Base-by-base conservation (phyloP, 2,113 vertebrate genomes). In the Emydocephalus ijimae region DNA sequence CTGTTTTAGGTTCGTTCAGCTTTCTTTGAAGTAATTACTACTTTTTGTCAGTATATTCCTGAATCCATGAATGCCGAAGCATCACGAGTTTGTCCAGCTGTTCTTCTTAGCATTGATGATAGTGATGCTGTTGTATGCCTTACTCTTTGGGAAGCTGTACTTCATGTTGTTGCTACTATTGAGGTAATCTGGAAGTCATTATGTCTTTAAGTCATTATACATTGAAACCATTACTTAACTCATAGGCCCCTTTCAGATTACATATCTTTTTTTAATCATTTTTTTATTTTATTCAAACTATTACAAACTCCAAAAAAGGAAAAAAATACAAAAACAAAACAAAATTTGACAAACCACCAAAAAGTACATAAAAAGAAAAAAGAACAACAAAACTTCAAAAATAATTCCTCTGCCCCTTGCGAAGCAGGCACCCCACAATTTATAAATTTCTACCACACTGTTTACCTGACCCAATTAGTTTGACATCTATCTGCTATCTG, bases 61-160 rank as follows among this genome's bases (percentile, higher is more conserved):
- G 97, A 97, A 10, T 92, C 99, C 56, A 95, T 98, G 92, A 98
- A 98, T 94, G 92, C 96, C 26, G 98, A 99, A 97, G 98, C 98
- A 1, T 94, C 97, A 5, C 98, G 97, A 91, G 96, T 98, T 93
- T 99, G 98, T 95, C 98, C 98, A 0, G 96, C 98, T 34, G 98
- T 99, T 91, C 98, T 99, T 50, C 98, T 99, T 52, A 98, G 97
- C 93, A 98, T 99, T 6, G 99, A 99, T 0, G 99, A 99, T 96
- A 98, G 98, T 0, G 99, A 99, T 95, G 99, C 99, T 3, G 61
- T 98, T 12, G 99, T 99, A 87, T 98, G 99, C 94, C 98, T 98
- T 0, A 96, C 98, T 29, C 98, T 99, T 91, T 99, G 99, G 99
- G 98, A 99, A 95, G 98, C 99, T 14, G 98, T 99, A 0, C 98